These are phyloP conservation scores for Sebastes dallii DNA, from an alignment of 2,797 vertebrate genomes.

Conservation along the genomic window DNA sequence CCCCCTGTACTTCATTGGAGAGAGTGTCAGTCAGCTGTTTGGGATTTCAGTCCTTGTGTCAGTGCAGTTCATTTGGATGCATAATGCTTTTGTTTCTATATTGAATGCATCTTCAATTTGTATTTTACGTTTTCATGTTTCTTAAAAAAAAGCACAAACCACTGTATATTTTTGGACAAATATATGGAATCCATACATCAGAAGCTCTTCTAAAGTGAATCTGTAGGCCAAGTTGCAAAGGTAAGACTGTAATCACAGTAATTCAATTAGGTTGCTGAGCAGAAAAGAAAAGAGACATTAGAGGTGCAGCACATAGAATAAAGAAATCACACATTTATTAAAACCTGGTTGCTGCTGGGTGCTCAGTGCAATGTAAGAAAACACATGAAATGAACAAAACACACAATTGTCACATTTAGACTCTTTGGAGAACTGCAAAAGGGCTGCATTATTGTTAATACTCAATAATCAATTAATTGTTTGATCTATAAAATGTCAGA, in stretches of 20 bases:
- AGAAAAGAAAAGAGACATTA: background rate
- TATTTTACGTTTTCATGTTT: background rate
- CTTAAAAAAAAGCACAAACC: background rate
- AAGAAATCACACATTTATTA: background rate
- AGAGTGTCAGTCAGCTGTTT: background rate
- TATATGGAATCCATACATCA: background rate
- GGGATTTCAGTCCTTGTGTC: background rate
- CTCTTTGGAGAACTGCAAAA: background rate
- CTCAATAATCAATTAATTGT: background rate
- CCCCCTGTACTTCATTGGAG: background rate
- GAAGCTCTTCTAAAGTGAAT: background rate
- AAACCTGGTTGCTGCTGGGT: background rate
- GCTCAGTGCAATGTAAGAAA: background rate
- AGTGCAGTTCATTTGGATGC: background rate
- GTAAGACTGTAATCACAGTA: background rate
- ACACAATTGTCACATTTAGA: background rate
- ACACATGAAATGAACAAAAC: background rate
- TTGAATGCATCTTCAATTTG: background rate
- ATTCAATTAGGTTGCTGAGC: background rate
- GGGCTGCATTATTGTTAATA: background rate
- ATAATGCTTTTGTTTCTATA: background rate
- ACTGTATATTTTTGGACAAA: background rate
- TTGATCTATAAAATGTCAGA: background rate
- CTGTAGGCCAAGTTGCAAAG: background rate
- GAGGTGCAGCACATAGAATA: background rate